These are phyloP conservation scores for Coccyzus lansbergi DNA, from an alignment of 2,797 vertebrate genomes.

Conservation along the genomic window DNA sequence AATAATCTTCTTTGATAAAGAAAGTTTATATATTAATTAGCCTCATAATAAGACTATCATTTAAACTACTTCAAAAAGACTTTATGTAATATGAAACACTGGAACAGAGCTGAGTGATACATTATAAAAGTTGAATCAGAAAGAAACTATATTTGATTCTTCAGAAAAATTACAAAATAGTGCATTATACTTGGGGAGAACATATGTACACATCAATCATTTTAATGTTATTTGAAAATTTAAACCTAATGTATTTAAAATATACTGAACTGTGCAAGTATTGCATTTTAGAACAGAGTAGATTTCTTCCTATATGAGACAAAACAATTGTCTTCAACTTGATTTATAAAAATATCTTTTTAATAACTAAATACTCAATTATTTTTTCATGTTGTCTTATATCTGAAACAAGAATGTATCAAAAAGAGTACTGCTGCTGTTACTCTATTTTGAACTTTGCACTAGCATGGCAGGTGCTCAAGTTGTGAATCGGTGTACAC, in stretches of 20 bases:
- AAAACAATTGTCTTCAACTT: neutral
- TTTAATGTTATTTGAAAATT: neutral
- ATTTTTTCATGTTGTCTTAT: neutral
- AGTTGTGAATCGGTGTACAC: neutral
- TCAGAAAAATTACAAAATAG: neutral
- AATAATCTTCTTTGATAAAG: slow-evolving; percentile 12
- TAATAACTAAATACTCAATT: neutral
- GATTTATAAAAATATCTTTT: neutral
- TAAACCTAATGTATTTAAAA: neutral
- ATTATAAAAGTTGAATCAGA: slow-evolving; percentile 19
- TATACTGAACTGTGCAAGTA: neutral
- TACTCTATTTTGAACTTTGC: neutral
- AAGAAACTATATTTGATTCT: neutral
- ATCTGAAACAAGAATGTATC: neutral
- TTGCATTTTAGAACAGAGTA: neutral
- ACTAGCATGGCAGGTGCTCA: neutral
- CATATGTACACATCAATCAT: neutral
- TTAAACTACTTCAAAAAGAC: neutral
- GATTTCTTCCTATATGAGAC: neutral
- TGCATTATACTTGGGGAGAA: neutral
- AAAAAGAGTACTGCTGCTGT: neutral
- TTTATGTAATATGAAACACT: neutral
- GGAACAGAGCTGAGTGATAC: slow-evolving; percentile 11
- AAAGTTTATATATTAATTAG: neutral
- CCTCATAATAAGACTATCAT: neutral